These are phyloP conservation scores for Phoenicopterus ruber DNA, from an alignment of 2,113 vertebrate species.

Conservation along the genomic window DNA sequence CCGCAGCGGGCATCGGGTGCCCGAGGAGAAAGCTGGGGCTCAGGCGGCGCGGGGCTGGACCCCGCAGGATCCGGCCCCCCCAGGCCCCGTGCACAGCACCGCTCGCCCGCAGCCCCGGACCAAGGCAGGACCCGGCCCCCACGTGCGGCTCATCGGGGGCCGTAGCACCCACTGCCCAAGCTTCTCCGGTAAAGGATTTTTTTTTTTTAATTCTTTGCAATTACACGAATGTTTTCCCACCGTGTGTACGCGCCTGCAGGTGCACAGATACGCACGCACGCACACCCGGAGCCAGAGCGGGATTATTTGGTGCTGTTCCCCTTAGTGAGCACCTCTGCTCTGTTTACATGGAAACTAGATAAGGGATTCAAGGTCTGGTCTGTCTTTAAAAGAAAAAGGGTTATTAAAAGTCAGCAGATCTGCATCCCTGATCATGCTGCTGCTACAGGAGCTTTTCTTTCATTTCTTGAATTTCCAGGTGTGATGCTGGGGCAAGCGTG, in stretches of 20 bases:
- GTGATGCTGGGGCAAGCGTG: background rate
- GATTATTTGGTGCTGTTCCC: background rate
- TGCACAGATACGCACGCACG: background rate
- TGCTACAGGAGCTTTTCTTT: background rate
- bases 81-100: fast-evolving
- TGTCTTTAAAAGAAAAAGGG: background rate
- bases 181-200: background rate
- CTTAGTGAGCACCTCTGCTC: background rate
- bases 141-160: fast-evolving
- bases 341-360: background rate
- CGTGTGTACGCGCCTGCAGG: fast-evolving
- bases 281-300: fast-evolving
- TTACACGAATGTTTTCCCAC: background rate
- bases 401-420: background rate
- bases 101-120: background rate
- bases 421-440: background rate
- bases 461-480: background rate
- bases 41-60: background rate
- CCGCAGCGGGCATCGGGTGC: background rate
- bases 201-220: background rate
- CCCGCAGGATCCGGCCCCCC: background rate
- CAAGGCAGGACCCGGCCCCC: fast-evolving
- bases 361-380: background rate
- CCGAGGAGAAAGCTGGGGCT: background rate
- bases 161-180: too few relatives aligned